phyloP scores from a whole-genome alignment of 2,888 invertebrate genomes.

The Therioaphis trifolii region DNA sequence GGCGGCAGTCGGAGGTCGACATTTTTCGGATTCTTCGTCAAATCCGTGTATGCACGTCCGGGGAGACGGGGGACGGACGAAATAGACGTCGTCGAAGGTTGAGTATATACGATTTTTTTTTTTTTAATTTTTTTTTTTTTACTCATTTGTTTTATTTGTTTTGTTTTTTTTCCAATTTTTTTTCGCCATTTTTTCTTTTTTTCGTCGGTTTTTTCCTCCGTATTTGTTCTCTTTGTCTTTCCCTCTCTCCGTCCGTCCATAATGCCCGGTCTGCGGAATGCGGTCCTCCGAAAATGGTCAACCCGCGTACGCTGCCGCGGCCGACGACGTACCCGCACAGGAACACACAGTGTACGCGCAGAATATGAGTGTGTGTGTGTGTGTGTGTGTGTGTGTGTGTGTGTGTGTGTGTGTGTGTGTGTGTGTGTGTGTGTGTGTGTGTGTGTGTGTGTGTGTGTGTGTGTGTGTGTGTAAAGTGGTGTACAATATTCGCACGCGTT shows the following conservation, averaged over 20 bases:
- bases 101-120: conserved; percentile 29
- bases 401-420: too few species aligned
- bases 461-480: background rate
- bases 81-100: conserved; percentile 31
- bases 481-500: background rate
- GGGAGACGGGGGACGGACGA: background rate
- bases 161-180: conserved; percentile 29
- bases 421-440: too few species aligned
- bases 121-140: background rate
- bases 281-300: conserved; percentile 62
- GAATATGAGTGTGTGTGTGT: too few species aligned
- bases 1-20: conserved; percentile 10
- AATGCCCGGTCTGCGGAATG: conserved; percentile 59
- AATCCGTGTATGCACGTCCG: background rate
- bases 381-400: too few species aligned
- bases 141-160: conserved; percentile 1
- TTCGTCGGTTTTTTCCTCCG: conserved; percentile 5
- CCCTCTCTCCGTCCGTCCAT: background rate
- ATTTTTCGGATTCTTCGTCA: conserved; percentile 52
- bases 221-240: conserved; percentile 17
- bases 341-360: background rate
- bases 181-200: conserved; percentile 4
- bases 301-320: background rate
- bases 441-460: too few species aligned
- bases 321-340: background rate